Percentiles rank a stretch among this genome's conserved stretches.
Conservation (phyloP, 2,113 vertebrate species). For the Toxotes jaculatrix region DNA sequence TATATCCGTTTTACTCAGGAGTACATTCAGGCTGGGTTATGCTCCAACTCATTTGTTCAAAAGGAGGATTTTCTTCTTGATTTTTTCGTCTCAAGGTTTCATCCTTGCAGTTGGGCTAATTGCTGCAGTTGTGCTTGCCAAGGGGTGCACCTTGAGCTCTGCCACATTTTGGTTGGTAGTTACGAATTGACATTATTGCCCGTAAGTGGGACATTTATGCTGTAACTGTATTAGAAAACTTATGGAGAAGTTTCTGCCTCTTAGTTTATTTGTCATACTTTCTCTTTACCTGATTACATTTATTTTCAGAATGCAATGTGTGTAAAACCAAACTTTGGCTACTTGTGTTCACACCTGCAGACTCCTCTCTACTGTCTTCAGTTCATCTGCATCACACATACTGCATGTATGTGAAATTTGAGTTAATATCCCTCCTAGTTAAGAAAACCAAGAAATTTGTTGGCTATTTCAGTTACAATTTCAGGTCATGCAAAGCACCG, state of each 20-base stretch:
- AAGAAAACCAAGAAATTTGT: background rate
- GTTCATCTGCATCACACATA: background rate
- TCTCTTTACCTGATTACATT: background rate
- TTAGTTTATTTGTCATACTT: background rate
- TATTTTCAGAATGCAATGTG: background rate
- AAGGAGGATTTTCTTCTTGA: conserved; percentile 54
- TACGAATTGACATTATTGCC: background rate
- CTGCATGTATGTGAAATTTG: background rate
- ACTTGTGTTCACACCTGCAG: background rate
- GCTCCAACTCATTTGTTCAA: conserved; percentile 55
- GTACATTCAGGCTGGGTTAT: conserved; percentile 47
- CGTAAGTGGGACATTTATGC: background rate
- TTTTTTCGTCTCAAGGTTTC: conserved; percentile 45
- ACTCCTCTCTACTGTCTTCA: background rate
- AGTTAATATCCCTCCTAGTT: too few species aligned
- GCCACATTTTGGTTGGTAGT: conserved; percentile 24
- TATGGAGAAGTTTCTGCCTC: background rate
- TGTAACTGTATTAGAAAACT: background rate
- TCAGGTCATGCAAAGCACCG: background rate
- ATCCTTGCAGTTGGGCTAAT: conserved; percentile 47
- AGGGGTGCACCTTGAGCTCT: conserved; percentile 2
- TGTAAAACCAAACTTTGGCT: background rate
- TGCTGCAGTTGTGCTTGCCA: conserved; percentile 34
- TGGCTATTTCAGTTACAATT: background rate
- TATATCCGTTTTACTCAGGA: conserved; percentile 53